phyloP scores from a whole-genome alignment of 2,888 invertebrate genomes.

The Drepanosiphum platanoidis region DNA sequence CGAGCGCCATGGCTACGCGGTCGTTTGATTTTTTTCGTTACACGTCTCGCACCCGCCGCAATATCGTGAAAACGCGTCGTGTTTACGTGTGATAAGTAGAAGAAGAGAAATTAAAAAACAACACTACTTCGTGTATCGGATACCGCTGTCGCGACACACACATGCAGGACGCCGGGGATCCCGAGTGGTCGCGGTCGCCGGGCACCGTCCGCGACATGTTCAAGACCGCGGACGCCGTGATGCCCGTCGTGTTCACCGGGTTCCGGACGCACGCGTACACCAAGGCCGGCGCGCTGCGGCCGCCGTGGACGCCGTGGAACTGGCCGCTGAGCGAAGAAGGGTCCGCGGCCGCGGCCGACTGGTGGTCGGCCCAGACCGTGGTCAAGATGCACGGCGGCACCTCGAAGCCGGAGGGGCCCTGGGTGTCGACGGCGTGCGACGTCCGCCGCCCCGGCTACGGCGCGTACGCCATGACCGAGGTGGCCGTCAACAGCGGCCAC shows the following conservation, averaged over 20 bases:
- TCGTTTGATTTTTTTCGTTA: too few species aligned
- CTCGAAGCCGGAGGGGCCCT: background rate
- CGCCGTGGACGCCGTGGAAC: background rate
- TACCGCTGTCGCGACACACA: too few species aligned
- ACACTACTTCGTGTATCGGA: too few species aligned
- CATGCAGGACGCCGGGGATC: too few species aligned
- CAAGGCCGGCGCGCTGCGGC: background rate
- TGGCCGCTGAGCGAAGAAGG: background rate
- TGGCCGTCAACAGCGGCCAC: background rate
- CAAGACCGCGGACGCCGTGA: background rate
- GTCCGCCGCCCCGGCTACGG: background rate
- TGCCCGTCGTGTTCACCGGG: conserved; percentile 1
- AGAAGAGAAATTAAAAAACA: too few species aligned
- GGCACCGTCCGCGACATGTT: conserved; percentile 3
- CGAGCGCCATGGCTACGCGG: too few species aligned
- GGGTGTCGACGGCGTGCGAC: background rate
- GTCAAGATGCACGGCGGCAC: background rate
- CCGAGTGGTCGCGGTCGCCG: background rate
- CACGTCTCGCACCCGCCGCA: too few species aligned
- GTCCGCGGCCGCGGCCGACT: background rate
- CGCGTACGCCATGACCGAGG: background rate
- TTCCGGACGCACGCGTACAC: background rate
- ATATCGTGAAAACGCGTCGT: too few species aligned
- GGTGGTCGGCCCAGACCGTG: background rate
- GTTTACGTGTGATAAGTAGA: too few species aligned